Base-by-base conservation (phyloP, 1,140 invertebrate genomes). In the Cyclina sinensis region DNA sequence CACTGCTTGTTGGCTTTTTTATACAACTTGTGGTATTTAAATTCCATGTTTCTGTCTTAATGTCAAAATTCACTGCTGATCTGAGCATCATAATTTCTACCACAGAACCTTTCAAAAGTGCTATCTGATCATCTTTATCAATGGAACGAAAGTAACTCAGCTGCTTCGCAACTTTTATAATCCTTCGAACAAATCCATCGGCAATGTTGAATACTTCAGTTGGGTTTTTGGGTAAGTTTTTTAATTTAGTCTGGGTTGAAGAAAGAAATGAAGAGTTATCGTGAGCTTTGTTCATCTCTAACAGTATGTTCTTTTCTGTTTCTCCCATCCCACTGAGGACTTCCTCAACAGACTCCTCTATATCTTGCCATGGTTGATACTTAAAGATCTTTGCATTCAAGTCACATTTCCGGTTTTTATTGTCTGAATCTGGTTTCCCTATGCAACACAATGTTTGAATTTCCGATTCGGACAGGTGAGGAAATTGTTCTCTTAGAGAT, bases 41-140 rank as follows among this genome's bases (percentile, higher is more conserved):
- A 74, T 82, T 92, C 93, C 93, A 94, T 2, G 92, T 86, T 78
- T 94, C 93, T 3, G 93, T 93, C 46, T 89, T 88, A 18, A 92
- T 70, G 88, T 95, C 92, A 90, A 93, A 95, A 84, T 94, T 94
- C 16, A 94, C 90, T 14, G 93, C 92, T 35, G 94, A 95, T 46
- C 94, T 86, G 74, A 95, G 82, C 91, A 95, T 94, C 92, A 95
- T 92, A 54, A 94, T 93, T 85, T 95, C 94, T 5, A 94, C 93
- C 12, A 95, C 94, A 18, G 94, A 92, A 4, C 94, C 93, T 85
- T 95, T 95, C 24, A 95, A 86, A 59, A 95, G 81, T 0, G 91
- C 78, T 21, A 95, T 94, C 88, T 95, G 94, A 80, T 95, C 94
- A 21, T 94, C 93, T 80, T 94, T 94, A 32, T 81, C 54, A 16